These are phyloP conservation scores for Phenganax marumi DNA, from an alignment of 92 coral and sea anemone genomes.

Conservation along the genomic window DNA sequence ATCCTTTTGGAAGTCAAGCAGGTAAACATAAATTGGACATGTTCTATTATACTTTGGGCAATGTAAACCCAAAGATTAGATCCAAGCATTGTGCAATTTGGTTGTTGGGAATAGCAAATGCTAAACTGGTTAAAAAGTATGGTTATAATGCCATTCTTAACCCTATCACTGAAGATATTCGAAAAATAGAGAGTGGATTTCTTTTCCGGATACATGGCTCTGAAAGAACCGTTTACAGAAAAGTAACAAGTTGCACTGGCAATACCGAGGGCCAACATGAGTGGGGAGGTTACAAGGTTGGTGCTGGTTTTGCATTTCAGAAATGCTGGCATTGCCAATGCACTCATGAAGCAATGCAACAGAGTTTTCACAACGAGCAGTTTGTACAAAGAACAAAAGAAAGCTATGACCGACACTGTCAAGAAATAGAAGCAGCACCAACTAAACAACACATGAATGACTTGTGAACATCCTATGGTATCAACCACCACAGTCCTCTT, in stretches of 20 bases:
- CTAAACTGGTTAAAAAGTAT: not conserved
- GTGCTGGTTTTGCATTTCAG: too few relatives aligned
- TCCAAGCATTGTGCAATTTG: not conserved
- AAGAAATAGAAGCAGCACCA: not conserved
- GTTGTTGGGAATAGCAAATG: not conserved
- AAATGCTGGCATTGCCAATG: too few relatives aligned
- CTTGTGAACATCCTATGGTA: not conserved
- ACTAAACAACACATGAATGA: slow-evolving; percentile 1
- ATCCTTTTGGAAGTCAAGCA: slow-evolving; percentile 45
- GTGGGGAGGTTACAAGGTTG: too few relatives aligned
- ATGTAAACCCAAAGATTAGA: slow-evolving; percentile 27
- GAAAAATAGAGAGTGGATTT: slow-evolving; percentile 34
- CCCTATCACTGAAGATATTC: slow-evolving; percentile 27
- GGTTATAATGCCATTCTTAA: slow-evolving; percentile 35
- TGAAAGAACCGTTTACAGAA: not conserved
- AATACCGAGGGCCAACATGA: too few relatives aligned
- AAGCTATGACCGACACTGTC: too few relatives aligned
- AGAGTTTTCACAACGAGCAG: too few relatives aligned
- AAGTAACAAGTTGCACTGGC: not conserved
- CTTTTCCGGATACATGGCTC: not conserved
- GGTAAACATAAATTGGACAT: not conserved
- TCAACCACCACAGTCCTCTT: slow-evolving; percentile 8
- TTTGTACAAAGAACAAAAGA: too few relatives aligned
- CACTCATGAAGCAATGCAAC: too few relatives aligned
- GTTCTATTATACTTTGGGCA: slow-evolving; percentile 35